phyloP scores from a whole-genome alignment of 2,888 invertebrate genomes.

The Rambutsinella grinnellia region DNA sequence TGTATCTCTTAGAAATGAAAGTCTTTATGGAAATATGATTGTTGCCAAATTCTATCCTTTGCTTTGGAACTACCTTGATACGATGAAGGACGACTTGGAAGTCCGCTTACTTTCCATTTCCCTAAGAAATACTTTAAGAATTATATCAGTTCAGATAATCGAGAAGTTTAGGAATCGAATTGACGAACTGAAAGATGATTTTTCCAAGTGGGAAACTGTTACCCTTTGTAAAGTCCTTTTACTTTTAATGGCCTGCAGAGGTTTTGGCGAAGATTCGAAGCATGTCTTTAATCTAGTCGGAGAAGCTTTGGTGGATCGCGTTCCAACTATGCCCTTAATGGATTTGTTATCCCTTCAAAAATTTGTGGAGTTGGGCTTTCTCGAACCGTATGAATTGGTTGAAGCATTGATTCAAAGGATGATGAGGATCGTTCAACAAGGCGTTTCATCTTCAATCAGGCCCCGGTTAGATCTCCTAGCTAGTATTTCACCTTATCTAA shows the following conservation, averaged over 20 bases:
- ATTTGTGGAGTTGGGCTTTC: conserved; percentile 41
- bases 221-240: conserved; percentile 55
- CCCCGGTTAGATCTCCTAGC: conserved; percentile 54
- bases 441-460: conserved; percentile 9
- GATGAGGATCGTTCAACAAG: conserved; percentile 51
- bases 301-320: conserved; percentile 21
- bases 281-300: conserved; percentile 40
- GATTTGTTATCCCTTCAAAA: conserved; percentile 56
- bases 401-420: conserved; percentile 49
- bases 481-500: conserved; percentile 43
- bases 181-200: conserved; percentile 10
- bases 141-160: conserved; percentile 23
- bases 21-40: conserved; percentile 41
- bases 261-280: conserved; percentile 17
- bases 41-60: conserved; percentile 48
- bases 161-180: conserved; percentile 31
- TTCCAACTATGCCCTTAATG: conserved; percentile 45
- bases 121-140: conserved; percentile 27
- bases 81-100: conserved; percentile 53
- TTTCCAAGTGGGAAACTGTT: conserved; percentile 34
- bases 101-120: conserved; percentile 53
- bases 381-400: conserved; percentile 51
- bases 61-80: conserved; percentile 22
- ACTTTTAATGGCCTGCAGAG: conserved; percentile 20
- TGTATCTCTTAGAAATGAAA: conserved; percentile 45